A percentile compares a stretch with the other conserved stretches of the same genome.
Conservation (phyloP, 37 sponge, comb jelly and placozoan species). For the Theonella swinhoei region DNA sequence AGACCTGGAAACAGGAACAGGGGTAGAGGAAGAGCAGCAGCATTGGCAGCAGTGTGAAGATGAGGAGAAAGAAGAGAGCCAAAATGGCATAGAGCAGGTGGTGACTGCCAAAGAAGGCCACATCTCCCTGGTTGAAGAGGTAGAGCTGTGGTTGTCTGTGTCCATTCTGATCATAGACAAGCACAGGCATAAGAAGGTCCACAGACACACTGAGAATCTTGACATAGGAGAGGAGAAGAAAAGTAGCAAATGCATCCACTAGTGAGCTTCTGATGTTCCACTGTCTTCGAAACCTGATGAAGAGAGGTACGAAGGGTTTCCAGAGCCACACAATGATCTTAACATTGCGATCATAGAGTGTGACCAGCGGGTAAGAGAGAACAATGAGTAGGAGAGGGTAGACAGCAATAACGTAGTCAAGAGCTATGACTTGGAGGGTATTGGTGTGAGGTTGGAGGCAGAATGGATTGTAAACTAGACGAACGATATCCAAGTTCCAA, state of each 20-base stretch:
- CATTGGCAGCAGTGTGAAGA: no score
- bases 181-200: not conserved
- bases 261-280: not conserved
- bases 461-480: not conserved
- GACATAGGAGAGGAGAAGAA: not conserved
- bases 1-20: no score
- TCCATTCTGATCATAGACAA: not conserved
- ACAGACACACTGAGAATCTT: not conserved
- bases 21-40: no score
- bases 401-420: not conserved
- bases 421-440: not conserved
- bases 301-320: not conserved
- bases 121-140: no score
- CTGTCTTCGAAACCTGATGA: not conserved
- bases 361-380: not conserved
- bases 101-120: no score
- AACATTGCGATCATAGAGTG: not conserved
- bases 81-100: no score
- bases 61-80: no score
- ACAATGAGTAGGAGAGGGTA: constrained; percentile 4
- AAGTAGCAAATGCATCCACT: not conserved
- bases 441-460: not conserved
- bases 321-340: not conserved
- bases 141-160: not conserved
- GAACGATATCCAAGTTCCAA: not conserved